phyloP scores from a whole-genome alignment of 2,113 vertebrate species.

The Haplochromis burtoni region DNA sequence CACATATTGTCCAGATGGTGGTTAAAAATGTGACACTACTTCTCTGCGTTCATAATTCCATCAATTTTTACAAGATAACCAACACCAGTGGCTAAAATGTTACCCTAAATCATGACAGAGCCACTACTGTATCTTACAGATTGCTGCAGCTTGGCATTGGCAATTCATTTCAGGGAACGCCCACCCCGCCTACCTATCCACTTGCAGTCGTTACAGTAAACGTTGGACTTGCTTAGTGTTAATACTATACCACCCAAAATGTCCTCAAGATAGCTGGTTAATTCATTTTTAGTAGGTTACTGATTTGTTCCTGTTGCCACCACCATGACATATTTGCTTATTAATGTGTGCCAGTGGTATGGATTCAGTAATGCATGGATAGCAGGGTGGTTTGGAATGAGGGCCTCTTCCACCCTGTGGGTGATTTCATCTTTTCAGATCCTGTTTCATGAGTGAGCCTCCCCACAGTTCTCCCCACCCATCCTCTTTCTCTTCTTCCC shows the following conservation, averaged over 20 bases:
- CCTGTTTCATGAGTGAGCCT: constrained; percentile 30
- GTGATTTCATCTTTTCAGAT: constrained; percentile 45
- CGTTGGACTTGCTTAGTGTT: background rate
- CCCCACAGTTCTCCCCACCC: background rate
- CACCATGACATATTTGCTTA: background rate
- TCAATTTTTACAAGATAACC: too few species aligned
- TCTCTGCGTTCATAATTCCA: too few species aligned
- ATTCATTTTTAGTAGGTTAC: background rate
- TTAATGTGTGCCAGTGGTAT: background rate
- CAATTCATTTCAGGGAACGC: background rate
- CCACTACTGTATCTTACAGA: background rate
- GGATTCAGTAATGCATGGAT: background rate
- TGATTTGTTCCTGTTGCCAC: background rate
- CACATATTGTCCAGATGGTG: background rate
- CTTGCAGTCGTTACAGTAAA: background rate
- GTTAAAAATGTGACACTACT: too few species aligned
- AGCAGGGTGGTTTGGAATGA: constrained; percentile 4
- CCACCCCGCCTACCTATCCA: background rate
- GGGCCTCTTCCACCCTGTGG: constrained; percentile 18
- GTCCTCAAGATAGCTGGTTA: background rate
- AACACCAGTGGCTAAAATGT: too few species aligned
- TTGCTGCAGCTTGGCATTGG: background rate
- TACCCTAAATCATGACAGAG: too few species aligned
- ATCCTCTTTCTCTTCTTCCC: background rate
- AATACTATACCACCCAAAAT: background rate